Conservation (phyloP, 2,888 invertebrate genomes). For the Phalera bucephala region DNA sequence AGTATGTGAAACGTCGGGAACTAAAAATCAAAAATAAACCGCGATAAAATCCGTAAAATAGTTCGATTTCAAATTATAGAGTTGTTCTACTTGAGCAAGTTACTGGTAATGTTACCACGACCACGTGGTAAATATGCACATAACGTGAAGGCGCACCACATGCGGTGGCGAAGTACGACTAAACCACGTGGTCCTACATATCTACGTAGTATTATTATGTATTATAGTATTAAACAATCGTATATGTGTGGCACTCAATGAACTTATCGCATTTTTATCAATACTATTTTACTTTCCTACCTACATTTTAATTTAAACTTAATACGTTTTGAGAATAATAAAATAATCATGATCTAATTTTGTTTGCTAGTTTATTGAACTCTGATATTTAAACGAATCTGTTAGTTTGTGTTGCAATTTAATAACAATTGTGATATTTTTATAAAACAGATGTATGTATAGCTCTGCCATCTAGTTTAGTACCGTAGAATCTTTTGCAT, state of each 20-base stretch:
- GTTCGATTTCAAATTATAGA: too few species aligned
- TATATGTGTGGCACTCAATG: conserved; percentile 31
- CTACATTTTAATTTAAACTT: too few species aligned
- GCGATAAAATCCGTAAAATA: too few species aligned
- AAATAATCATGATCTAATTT: not conserved
- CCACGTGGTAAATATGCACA: conserved; percentile 30
- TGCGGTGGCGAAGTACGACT: not conserved
- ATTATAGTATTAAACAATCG: conserved; percentile 9
- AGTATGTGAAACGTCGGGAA: too few species aligned
- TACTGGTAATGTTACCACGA: conserved; percentile 26
- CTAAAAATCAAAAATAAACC: too few species aligned
- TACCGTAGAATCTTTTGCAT: conserved; percentile 1
- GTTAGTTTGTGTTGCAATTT: not conserved
- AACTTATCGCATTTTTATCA: conserved; percentile 28
- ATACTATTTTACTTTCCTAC: not conserved
- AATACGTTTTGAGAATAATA: not conserved
- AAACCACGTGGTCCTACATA: conserved; percentile 20
- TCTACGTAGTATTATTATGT: conserved; percentile 14
- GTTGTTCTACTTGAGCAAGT: conserved; percentile 35
- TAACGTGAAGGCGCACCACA: conserved; percentile 2
- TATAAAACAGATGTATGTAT: too few species aligned
- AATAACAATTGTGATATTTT: not conserved
- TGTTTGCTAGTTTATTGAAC: not conserved
- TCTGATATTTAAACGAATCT: not conserved
- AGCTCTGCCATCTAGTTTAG: conserved; percentile 4